Evolutionary conservation across 2,113 vertebrate genomes (phyloP).

Genomic region (Stegastes partitus): DNA sequence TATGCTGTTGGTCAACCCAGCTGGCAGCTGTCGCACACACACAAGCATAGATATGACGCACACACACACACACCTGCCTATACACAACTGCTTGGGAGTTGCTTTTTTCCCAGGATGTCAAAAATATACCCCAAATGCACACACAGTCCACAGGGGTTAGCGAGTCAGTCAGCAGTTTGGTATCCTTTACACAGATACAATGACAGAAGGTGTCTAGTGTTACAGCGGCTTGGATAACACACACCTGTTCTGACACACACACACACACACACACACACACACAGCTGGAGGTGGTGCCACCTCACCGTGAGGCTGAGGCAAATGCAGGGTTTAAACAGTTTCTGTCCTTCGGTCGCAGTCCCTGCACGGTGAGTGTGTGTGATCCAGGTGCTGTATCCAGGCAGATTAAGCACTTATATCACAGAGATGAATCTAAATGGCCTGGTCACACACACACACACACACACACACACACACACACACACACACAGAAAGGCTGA

Average conservation of each 20-base stretch:
- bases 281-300: constrained; percentile 15
- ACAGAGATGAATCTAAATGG: constrained; percentile 56
- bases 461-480: constrained; percentile 4
- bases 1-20: constrained; percentile 19
- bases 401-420: constrained; percentile 70
- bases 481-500: constrained; percentile 22
- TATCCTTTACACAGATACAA: constrained; percentile 68
- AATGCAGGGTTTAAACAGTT: constrained; percentile 12
- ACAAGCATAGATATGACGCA: background rate
- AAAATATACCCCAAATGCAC: constrained; percentile 6
- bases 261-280: constrained; percentile 24
- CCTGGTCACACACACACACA: constrained; percentile 16
- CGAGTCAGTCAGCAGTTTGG: constrained; percentile 49
- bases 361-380: background rate
- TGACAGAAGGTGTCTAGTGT: constrained; percentile 60
- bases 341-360: constrained; percentile 5
- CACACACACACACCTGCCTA: background rate
- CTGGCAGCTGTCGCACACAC: constrained; percentile 21
- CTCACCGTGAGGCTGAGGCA: background rate
- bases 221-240: constrained; percentile 53
- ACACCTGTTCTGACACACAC: constrained; percentile 36
- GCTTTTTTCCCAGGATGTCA: constrained; percentile 28
- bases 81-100: constrained; percentile 6
- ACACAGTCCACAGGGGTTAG: constrained; percentile 8
- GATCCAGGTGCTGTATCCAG: constrained; percentile 74